Evolutionary conservation across 2,797 vertebrate genomes (phyloP).

Genomic region (Eulemur coronatus): DNA sequence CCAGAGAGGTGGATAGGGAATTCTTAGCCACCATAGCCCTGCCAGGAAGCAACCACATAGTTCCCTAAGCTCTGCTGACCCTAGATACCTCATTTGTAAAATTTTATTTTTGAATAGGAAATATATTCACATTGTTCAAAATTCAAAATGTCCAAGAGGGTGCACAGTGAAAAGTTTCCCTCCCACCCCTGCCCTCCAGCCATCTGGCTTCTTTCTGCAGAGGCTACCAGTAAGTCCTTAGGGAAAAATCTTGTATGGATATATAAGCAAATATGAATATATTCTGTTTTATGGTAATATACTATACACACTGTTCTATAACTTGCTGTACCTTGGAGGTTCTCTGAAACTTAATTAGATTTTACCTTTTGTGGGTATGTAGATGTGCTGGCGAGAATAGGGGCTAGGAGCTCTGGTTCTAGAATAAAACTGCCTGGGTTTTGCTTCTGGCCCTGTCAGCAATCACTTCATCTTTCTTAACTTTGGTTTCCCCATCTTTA

Average conservation of each 20-base stretch:
- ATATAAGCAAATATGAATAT: background rate
- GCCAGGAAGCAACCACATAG: background rate
- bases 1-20: background rate
- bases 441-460: background rate
- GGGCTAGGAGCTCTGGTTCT: background rate
- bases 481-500: slow-evolving; percentile 27
- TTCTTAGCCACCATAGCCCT: background rate
- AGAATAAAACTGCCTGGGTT: background rate
- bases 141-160: background rate
- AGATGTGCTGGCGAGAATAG: background rate
- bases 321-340: background rate
- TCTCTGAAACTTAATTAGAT: background rate
- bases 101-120: slow-evolving; percentile 24
- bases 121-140: background rate
- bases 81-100: background rate
- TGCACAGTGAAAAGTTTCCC: background rate
- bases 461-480: background rate
- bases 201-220: background rate
- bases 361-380: background rate
- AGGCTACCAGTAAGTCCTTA: background rate
- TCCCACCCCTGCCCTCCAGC: background rate
- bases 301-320: background rate
- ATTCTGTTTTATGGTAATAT: background rate
- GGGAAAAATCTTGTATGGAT: slow-evolving; percentile 6
- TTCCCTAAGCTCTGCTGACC: background rate